Conservation (phyloP, 2,797 vertebrate genomes). For the Catharus ustulatus region DNA sequence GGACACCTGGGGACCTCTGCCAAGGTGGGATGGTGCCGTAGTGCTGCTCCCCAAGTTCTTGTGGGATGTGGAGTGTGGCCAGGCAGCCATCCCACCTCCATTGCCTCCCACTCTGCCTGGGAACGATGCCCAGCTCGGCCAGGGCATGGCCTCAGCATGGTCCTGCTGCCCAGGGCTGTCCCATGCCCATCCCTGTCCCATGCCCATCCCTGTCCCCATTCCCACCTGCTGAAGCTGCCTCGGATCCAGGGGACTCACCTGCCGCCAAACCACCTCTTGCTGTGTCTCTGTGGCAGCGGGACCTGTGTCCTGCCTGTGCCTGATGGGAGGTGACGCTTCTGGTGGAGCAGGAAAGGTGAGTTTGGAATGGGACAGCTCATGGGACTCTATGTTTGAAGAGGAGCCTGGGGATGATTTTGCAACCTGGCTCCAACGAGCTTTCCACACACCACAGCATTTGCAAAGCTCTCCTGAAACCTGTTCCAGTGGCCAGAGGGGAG, state of each 20-base stretch:
- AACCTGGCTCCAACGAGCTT: background rate
- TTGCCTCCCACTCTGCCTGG: rapidly evolving
- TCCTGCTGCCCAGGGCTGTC: background rate
- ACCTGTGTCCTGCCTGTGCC: background rate
- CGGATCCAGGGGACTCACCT: background rate
- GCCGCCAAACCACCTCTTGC: background rate
- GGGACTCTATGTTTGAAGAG: background rate
- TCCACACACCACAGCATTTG: background rate
- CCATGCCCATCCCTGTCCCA: background rate
- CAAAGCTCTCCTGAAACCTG: background rate
- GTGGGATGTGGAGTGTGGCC: rapidly evolving
- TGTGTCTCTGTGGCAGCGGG: background rate
- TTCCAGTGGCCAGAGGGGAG: background rate
- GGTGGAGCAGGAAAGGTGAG: slow-evolving; percentile 48
- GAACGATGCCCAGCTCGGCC: background rate
- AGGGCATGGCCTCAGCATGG: rapidly evolving
- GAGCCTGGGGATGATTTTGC: slow-evolving; percentile 21
- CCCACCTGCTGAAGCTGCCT: background rate
- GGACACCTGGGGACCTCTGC: background rate
- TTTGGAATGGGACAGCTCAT: background rate
- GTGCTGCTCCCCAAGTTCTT: rapidly evolving
- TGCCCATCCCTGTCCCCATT: too few relatives aligned
- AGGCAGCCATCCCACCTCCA: rapidly evolving
- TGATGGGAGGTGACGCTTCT: background rate
- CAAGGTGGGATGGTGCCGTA: rapidly evolving